These are phyloP conservation scores for Leptonema lineaticorne DNA, from an alignment of 1,140 invertebrate species.

Conservation along the genomic window DNA sequence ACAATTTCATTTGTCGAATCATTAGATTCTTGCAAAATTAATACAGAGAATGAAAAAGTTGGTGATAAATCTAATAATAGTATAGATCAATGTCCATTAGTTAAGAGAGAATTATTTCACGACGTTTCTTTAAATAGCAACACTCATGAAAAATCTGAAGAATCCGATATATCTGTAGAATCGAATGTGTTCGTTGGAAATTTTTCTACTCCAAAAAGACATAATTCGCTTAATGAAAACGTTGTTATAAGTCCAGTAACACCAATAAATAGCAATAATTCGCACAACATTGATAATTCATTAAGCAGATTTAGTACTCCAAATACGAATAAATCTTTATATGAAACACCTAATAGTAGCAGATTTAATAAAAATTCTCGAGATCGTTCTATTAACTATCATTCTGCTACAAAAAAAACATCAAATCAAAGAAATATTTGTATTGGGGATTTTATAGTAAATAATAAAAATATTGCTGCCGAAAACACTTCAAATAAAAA, in stretches of 20 bases:
- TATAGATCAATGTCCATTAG: background rate
- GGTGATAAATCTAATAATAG: background rate
- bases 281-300: background rate
- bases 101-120: background rate
- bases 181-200: background rate
- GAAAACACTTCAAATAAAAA: constrained; percentile 45
- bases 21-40: background rate
- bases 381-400: background rate
- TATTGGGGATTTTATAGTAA: constrained; percentile 49
- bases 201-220: constrained; percentile 8
- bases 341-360: background rate
- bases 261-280: background rate
- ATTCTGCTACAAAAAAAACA: background rate
- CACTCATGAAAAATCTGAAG: background rate
- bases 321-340: constrained; percentile 16
- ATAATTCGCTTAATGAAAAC: constrained; percentile 6
- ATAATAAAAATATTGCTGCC: constrained; percentile 11
- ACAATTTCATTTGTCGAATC: constrained; percentile 3
- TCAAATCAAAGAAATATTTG: constrained; percentile 43
- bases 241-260: constrained; percentile 32
- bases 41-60: background rate
- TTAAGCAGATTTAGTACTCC: constrained; percentile 28
- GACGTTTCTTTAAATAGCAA: background rate
- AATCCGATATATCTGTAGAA: background rate
- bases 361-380: constrained; percentile 2